These are phyloP conservation scores for Tauraco erythrolophus DNA, from an alignment of 2,113 vertebrate genomes.

Conservation along the genomic window DNA sequence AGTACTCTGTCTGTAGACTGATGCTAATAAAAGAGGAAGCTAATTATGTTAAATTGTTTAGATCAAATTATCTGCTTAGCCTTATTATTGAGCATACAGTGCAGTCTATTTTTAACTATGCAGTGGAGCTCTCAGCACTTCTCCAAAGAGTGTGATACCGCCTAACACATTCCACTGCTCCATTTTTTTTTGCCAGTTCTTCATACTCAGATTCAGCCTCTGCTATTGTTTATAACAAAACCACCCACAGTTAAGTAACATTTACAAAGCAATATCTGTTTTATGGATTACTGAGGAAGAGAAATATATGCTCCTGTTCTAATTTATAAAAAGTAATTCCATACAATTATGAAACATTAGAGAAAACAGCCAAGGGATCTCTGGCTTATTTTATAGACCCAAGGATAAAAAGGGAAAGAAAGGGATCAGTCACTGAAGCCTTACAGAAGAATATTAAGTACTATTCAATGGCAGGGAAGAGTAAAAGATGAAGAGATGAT, in stretches of 20 bases:
- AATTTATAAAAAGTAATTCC: not conserved
- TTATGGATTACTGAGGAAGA: not conserved
- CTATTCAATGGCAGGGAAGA: not conserved
- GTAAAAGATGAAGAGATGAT: not conserved
- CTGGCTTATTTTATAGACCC: not conserved
- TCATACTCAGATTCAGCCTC: not conserved
- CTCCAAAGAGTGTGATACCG: not conserved
- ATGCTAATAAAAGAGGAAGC: not conserved
- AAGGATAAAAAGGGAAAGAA: not conserved
- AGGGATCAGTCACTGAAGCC: not conserved
- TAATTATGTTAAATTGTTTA: conserved; percentile 15
- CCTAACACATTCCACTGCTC: not conserved
- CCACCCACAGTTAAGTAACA: not conserved
- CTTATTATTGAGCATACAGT: not conserved
- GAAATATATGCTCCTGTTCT: not conserved
- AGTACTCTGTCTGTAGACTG: not conserved
- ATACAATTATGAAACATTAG: not conserved
- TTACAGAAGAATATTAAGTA: not conserved
- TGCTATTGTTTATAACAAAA: not conserved
- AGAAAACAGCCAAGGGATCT: not conserved
- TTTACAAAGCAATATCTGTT: not conserved
- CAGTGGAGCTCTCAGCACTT: not conserved
- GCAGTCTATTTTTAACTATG: not conserved
- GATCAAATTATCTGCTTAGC: not conserved
- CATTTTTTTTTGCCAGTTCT: not conserved